phyloP scores from a whole-genome alignment of 23 tunicate genomes.

The Halocynthia aurantium region DNA sequence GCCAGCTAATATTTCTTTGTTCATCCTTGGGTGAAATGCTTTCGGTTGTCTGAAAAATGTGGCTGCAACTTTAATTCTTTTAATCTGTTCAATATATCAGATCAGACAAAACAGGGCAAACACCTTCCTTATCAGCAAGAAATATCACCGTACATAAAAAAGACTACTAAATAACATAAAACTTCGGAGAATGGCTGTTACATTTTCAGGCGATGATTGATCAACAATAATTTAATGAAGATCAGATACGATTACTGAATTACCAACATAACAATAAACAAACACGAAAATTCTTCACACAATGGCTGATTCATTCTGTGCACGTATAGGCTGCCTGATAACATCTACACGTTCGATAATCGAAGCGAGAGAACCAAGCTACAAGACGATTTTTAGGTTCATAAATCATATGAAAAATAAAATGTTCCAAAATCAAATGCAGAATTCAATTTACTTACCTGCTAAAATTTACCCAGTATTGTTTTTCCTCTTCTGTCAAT shows the following conservation, averaged over 20 bases:
- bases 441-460: conserved; percentile 1
- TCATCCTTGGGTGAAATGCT: conserved; percentile 66
- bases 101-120: neutral
- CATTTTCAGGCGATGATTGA: neutral
- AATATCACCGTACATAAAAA: no score
- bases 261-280: neutral
- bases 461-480: conserved; percentile 16
- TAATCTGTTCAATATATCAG: neutral
- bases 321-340: neutral
- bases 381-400: no score
- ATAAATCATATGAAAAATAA: no score
- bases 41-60: conserved; percentile 71
- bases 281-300: neutral
- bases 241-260: neutral
- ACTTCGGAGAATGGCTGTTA: no score
- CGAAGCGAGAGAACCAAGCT: no score
- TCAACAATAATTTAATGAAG: neutral
- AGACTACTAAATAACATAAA: no score
- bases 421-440: neutral
- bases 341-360: no score
- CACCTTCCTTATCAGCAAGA: no score
- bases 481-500: conserved; percentile 15
- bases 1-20: conserved; percentile 35
- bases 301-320: neutral
- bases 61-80: neutral